A percentile compares a stretch with the other conserved stretches of the same genome.
phyloP scores from a whole-genome alignment of 2,797 vertebrate genomes.

The Cottoperca gobio region DNA sequence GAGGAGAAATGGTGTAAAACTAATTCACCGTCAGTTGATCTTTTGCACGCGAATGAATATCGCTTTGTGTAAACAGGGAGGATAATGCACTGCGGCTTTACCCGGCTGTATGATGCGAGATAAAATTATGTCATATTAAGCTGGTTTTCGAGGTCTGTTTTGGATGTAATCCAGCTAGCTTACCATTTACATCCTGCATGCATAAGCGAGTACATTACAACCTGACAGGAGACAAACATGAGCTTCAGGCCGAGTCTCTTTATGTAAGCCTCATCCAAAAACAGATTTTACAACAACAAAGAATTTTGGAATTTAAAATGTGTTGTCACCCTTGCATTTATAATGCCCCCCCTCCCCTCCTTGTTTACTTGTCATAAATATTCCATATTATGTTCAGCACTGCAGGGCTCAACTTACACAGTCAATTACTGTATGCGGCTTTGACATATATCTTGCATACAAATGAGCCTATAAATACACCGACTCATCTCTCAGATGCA shows the following conservation, averaged over 20 bases:
- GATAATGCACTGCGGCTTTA: conserved; percentile 29
- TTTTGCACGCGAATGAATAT: conserved; percentile 3
- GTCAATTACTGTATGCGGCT: conserved; percentile 61
- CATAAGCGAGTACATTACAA: conserved; percentile 34
- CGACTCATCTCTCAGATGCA: conserved; percentile 53
- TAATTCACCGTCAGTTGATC: conserved; percentile 19
- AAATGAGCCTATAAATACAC: conserved; percentile 76
- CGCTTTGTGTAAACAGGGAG: conserved; percentile 20
- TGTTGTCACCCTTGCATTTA: conserved; percentile 47
- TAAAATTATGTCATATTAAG: conserved; percentile 43
- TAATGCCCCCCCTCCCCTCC: conserved; percentile 19
- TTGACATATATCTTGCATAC: conserved; percentile 70
- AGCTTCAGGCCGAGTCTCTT: conserved; percentile 43
- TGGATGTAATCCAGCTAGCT: conserved; percentile 57
- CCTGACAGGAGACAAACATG: conserved; percentile 62
- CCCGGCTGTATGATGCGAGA: conserved; percentile 23
- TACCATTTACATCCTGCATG: conserved; percentile 39
- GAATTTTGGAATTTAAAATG: conserved; percentile 56
- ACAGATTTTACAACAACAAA: conserved; percentile 61
- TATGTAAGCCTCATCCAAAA: conserved; percentile 45
- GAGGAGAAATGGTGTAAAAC: background rate
- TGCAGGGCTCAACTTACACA: conserved; percentile 53
- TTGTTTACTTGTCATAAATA: conserved; percentile 54
- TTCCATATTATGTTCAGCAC: conserved; percentile 45
- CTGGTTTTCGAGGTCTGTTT: conserved; percentile 37